Evolutionary conservation across 2,113 vertebrate genomes (phyloP).

Genomic region (Hyla sarda): DNA sequence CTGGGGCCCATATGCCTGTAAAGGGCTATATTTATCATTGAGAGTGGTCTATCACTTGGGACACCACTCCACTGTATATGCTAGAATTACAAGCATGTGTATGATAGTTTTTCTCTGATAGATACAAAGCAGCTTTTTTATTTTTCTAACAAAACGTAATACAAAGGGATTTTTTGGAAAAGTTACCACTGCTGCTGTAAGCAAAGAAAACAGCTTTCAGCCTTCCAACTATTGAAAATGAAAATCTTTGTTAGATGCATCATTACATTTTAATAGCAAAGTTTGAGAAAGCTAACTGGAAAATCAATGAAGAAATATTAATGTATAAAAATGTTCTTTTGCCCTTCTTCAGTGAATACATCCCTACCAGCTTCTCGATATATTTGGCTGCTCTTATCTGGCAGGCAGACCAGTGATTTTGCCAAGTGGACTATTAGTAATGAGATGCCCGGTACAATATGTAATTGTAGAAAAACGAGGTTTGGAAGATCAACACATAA

Average conservation of each 20-base stretch:
- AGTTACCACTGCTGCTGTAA: slow-evolving; percentile 55
- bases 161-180: too few species aligned
- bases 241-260: slow-evolving; percentile 66
- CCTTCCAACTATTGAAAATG: slow-evolving; percentile 56
- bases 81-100: too few species aligned
- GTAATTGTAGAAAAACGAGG: slow-evolving; percentile 59
- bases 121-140: too few species aligned
- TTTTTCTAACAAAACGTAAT: slow-evolving; percentile 41
- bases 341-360: slow-evolving; percentile 40
- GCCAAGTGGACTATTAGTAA: slow-evolving; percentile 59
- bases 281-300: slow-evolving; percentile 61
- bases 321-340: slow-evolving; percentile 49
- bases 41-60: too few species aligned
- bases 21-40: too few species aligned
- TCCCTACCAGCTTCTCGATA: slow-evolving; percentile 40
- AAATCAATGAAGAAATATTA: slow-evolving; percentile 61
- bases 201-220: slow-evolving; percentile 59
- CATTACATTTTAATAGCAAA: slow-evolving; percentile 65
- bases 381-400: slow-evolving; percentile 56
- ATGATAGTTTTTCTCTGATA: too few species aligned
- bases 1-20: too few species aligned
- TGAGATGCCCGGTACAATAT: slow-evolving; percentile 62
- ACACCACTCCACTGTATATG: too few species aligned
- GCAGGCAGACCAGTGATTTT: slow-evolving; percentile 49
- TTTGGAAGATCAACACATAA: slow-evolving; percentile 63